Conservation (phyloP, 2,888 invertebrate species). For the Platynereis dumerilii region DNA sequence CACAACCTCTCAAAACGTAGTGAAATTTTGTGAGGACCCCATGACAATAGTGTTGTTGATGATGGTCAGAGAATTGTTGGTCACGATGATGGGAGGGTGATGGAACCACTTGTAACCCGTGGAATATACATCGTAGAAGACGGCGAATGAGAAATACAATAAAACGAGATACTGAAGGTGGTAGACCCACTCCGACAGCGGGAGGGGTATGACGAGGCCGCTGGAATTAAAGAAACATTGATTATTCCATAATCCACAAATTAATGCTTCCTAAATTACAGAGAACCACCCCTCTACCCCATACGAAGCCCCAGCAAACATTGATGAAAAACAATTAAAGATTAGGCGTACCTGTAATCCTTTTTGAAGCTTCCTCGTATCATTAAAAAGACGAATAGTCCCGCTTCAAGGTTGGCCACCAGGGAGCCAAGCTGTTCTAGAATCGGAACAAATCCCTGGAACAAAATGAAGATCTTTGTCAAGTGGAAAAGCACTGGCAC, state of each 20-base stretch:
- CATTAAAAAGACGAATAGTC: constrained; percentile 56
- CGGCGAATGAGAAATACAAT: constrained; percentile 56
- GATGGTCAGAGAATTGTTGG: too few species aligned
- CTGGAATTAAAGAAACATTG: constrained; percentile 39
- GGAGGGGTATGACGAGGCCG: constrained; percentile 44
- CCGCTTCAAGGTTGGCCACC: constrained; percentile 54
- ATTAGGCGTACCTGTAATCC: constrained; percentile 42
- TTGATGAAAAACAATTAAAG: neutral
- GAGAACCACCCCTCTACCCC: too few species aligned
- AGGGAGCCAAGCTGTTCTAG: constrained; percentile 58
- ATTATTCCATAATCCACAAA: too few species aligned
- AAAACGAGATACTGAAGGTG: constrained; percentile 47
- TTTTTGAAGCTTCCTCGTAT: constrained; percentile 43
- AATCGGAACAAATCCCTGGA: constrained; percentile 57
- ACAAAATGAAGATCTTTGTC: constrained; percentile 9
- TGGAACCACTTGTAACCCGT: constrained; percentile 27
- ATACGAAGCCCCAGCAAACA: too few species aligned
- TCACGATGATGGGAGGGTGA: too few species aligned
- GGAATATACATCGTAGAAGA: constrained; percentile 48
- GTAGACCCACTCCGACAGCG: constrained; percentile 44
- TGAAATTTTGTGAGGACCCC: too few species aligned
- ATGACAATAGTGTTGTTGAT: too few species aligned
- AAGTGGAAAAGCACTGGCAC: too few species aligned
- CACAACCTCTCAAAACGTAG: too few species aligned
- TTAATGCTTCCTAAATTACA: too few species aligned